Percentiles rank a stretch among this genome's conserved stretches.
Evolutionary conservation across 1,140 invertebrate species (phyloP).

Genomic region (Lepidostoma basale): DNA sequence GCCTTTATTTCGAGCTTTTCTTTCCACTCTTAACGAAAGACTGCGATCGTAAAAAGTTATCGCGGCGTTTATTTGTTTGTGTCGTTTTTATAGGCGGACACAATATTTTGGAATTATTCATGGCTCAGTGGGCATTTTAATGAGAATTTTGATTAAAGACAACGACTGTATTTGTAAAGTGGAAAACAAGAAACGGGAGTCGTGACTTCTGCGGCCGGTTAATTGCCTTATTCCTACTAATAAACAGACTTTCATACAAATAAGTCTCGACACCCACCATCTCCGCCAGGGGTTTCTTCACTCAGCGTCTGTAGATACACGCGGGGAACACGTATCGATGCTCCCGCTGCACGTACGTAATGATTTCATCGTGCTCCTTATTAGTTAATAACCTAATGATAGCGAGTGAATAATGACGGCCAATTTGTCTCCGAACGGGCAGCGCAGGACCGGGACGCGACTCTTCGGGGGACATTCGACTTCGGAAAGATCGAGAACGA

Average conservation of each 20-base stretch:
- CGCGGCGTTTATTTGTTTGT: constrained; percentile 12
- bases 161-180: constrained; percentile 11
- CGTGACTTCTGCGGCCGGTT: constrained; percentile 17
- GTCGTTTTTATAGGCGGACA: constrained; percentile 24
- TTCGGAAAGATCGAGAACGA: constrained; percentile 10
- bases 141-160: constrained; percentile 31
- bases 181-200: constrained; percentile 9
- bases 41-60: constrained; percentile 12
- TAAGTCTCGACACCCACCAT: neutral
- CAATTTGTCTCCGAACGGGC: neutral
- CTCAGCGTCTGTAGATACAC: neutral
- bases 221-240: constrained; percentile 24
- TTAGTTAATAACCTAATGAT: neutral
- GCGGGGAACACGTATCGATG: too few relatives aligned
- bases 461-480: neutral
- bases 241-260: constrained; percentile 10
- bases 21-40: neutral
- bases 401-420: neutral
- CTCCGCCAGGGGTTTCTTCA: neutral
- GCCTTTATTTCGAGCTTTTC: constrained; percentile 13
- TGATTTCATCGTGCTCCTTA: neutral
- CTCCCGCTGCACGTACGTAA: neutral
- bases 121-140: constrained; percentile 13
- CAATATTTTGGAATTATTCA: constrained; percentile 29
- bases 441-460: neutral